Evolutionary conservation across 2,113 vertebrate species (phyloP).

Genomic region (Callospermophilus lateralis): DNA sequence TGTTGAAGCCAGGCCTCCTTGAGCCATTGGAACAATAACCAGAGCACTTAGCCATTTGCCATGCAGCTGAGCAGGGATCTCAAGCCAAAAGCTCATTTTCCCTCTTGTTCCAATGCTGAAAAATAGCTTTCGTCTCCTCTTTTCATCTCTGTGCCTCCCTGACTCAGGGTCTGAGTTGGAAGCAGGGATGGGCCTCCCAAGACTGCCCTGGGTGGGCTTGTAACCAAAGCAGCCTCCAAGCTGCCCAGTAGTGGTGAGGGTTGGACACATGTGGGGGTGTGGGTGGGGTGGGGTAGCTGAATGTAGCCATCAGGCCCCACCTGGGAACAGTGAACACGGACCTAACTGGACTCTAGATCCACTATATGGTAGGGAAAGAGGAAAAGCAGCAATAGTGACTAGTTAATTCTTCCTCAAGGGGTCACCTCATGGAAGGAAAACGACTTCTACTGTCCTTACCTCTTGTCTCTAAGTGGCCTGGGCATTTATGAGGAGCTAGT

Average conservation of each 20-base stretch:
- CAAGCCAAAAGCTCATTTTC: not conserved
- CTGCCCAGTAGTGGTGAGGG: not conserved
- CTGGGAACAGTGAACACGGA: not conserved
- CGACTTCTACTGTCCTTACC: not conserved
- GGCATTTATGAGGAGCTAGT: not conserved
- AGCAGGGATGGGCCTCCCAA: not conserved
- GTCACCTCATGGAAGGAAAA: not conserved
- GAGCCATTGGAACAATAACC: not conserved
- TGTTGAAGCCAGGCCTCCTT: not conserved
- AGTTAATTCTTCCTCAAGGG: not conserved
- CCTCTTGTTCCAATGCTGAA: not conserved
- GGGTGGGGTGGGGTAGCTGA: not conserved
- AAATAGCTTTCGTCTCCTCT: not conserved
- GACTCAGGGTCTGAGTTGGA: not conserved
- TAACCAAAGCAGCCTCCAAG: not conserved
- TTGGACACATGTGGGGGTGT: too few species aligned
- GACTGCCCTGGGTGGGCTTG: not conserved
- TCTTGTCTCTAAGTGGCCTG: not conserved
- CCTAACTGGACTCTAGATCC: not conserved
- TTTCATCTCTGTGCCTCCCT: not conserved
- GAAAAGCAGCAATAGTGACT: not conserved
- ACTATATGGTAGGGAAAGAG: not conserved
- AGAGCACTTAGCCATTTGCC: not conserved
- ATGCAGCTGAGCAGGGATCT: not conserved
- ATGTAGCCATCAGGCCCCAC: not conserved